Conservation (phyloP, 2,888 invertebrate species). For the Sphaerophoria taeniata region DNA sequence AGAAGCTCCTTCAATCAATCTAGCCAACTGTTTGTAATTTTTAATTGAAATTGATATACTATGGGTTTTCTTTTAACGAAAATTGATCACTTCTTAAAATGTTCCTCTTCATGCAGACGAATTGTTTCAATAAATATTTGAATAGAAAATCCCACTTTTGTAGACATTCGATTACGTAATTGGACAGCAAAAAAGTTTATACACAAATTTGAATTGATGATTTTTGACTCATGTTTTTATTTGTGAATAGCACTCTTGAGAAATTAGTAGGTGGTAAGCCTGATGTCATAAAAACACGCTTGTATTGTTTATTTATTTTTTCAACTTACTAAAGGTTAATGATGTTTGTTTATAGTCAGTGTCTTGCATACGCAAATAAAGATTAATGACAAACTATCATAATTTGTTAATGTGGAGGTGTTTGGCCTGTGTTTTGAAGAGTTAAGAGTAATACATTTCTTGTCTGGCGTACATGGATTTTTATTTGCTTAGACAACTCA, state of each 20-base stretch:
- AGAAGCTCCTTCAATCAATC: too few species aligned
- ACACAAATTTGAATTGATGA: conserved; percentile 14
- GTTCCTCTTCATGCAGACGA: neutral
- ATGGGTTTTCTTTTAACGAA: too few species aligned
- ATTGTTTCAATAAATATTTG: neutral
- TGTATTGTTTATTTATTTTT: neutral
- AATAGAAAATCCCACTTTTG: neutral
- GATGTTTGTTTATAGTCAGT: neutral
- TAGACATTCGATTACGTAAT: conserved; percentile 13
- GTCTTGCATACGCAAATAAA: conserved; percentile 17
- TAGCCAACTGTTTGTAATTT: too few species aligned
- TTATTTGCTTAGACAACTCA: too few species aligned
- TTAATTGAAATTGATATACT: too few species aligned
- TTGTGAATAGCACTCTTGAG: neutral
- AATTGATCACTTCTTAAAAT: neutral
- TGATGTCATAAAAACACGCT: conserved; percentile 26
- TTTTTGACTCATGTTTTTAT: conserved; percentile 11
- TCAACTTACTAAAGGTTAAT: conserved; percentile 10
- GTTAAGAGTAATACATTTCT: too few species aligned
- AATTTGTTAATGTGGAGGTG: conserved; percentile 13
- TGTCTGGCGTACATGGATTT: too few species aligned
- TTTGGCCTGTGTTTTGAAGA: too few species aligned
- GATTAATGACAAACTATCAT: conserved; percentile 8
- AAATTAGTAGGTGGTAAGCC: conserved; percentile 23
- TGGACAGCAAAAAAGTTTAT: conserved; percentile 9